These are phyloP conservation scores for Zoanthus sociatus DNA, from an alignment of 92 coral and sea anemone genomes.

Conservation along the genomic window DNA sequence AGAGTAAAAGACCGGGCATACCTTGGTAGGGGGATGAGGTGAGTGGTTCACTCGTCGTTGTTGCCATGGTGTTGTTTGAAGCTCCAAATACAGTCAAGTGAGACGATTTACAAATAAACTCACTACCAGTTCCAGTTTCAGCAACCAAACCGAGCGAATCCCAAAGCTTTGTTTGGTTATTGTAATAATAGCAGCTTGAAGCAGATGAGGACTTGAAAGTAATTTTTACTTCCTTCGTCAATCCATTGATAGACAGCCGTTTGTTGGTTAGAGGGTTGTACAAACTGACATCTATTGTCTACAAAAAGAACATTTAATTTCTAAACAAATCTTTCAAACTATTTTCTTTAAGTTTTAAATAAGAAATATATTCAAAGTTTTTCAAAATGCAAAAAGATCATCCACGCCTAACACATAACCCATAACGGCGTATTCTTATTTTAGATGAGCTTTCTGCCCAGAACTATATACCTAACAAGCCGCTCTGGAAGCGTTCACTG, in stretches of 20 bases:
- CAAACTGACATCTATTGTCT: slow-evolving; percentile 21
- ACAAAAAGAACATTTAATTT: not conserved
- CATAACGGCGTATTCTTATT: no score
- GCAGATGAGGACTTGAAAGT: slow-evolving; percentile 17
- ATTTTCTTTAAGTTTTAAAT: not conserved
- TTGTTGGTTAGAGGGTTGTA: slow-evolving; percentile 13
- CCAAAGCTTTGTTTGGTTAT: slow-evolving; percentile 20
- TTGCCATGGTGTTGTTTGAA: slow-evolving; percentile 5
- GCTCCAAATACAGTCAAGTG: slow-evolving; percentile 50
- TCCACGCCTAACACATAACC: no score
- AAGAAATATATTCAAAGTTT: no score
- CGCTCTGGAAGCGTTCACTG: no score
- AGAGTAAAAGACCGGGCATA: not conserved
- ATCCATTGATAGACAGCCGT: not conserved
- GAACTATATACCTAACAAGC: no score
- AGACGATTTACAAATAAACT: slow-evolving; percentile 2
- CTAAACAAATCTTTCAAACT: not conserved
- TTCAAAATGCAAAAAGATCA: no score
- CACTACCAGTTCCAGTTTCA: not conserved
- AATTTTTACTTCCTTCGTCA: slow-evolving; percentile 8
- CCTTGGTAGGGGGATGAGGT: slow-evolving; percentile 7
- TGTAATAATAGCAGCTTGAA: slow-evolving; percentile 24
- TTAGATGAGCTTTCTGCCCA: no score
- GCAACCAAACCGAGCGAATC: slow-evolving; percentile 3
- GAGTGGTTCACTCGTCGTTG: not conserved